Conservation (phyloP, 2,888 invertebrate species). For the Drosophila gaucha region DNA sequence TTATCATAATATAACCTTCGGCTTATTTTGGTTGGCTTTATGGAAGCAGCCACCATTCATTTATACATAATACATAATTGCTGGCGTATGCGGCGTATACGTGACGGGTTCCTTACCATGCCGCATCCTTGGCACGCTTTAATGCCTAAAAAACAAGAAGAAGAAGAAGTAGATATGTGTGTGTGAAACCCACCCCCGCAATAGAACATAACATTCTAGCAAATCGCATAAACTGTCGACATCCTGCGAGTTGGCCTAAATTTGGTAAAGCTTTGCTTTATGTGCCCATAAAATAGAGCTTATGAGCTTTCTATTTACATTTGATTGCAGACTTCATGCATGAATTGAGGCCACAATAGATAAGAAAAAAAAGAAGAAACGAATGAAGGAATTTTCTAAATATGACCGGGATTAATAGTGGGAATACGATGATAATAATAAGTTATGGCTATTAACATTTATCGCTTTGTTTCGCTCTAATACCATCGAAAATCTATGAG, state of each 20-base stretch:
- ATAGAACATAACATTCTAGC: conserved; percentile 12
- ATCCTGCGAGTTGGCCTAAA: conserved; percentile 40
- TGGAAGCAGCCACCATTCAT: conserved; percentile 12
- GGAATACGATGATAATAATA: conserved; percentile 1
- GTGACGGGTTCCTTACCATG: conserved; percentile 56
- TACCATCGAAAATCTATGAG: neutral
- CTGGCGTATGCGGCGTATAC: conserved; percentile 73
- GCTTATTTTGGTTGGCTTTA: conserved; percentile 58
- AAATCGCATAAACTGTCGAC: conserved; percentile 26
- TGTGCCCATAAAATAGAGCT: conserved; percentile 57
- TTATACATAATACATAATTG: conserved; percentile 59
- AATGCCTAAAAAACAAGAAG: conserved; percentile 5
- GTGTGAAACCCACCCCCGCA: conserved; percentile 2
- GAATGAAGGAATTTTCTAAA: neutral
- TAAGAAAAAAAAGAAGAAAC: neutral
- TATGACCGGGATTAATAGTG: neutral
- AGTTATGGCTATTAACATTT: conserved; percentile 3
- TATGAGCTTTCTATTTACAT: conserved; percentile 71
- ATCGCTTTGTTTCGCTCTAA: neutral
- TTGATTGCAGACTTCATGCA: conserved; percentile 69
- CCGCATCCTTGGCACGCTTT: conserved; percentile 69
- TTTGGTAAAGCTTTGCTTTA: conserved; percentile 50
- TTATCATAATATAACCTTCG: conserved; percentile 62
- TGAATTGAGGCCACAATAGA: conserved; percentile 30
- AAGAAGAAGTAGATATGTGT: neutral